A percentile compares a stretch with the other conserved stretches of the same genome.
Evolutionary conservation across 2,888 invertebrate species (phyloP).

Genomic region (Crioceris asparagi): DNA sequence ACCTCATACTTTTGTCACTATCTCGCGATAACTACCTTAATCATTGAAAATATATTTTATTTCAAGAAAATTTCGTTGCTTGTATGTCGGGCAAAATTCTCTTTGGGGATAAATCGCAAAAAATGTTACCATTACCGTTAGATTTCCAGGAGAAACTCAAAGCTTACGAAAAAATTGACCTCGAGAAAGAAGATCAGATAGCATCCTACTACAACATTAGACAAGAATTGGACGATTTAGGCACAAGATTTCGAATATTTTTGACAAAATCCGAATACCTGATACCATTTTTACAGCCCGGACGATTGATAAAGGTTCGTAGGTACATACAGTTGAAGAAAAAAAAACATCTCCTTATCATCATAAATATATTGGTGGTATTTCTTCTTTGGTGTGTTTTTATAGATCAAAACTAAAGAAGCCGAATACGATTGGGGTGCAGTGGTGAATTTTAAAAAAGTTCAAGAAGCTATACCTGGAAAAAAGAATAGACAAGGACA

Average conservation of each 20-base stretch:
- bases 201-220: constrained; percentile 78
- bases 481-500: constrained; percentile 23
- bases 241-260: constrained; percentile 63
- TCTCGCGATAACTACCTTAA: too few species aligned
- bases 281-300: constrained; percentile 89
- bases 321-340: neutral
- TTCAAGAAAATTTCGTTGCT: too few species aligned
- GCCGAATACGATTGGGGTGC: constrained; percentile 96
- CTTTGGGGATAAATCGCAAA: too few species aligned
- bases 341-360: neutral
- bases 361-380: neutral
- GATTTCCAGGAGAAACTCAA: constrained; percentile 56
- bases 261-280: constrained; percentile 80
- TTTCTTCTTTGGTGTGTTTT: neutral
- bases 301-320: constrained; percentile 78
- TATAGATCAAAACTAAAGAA: constrained; percentile 66
- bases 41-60: too few species aligned
- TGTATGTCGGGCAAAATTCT: too few species aligned
- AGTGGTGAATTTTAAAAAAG: constrained; percentile 74
- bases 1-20: too few species aligned
- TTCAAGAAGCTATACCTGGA: constrained; percentile 23
- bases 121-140: constrained; percentile 33
- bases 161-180: constrained; percentile 50
- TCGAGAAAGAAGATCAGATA: constrained; percentile 65
- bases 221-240: constrained; percentile 65